Evolutionary conservation across 2,888 invertebrate species (phyloP).

Genomic region (Platypus cylindrus): DNA sequence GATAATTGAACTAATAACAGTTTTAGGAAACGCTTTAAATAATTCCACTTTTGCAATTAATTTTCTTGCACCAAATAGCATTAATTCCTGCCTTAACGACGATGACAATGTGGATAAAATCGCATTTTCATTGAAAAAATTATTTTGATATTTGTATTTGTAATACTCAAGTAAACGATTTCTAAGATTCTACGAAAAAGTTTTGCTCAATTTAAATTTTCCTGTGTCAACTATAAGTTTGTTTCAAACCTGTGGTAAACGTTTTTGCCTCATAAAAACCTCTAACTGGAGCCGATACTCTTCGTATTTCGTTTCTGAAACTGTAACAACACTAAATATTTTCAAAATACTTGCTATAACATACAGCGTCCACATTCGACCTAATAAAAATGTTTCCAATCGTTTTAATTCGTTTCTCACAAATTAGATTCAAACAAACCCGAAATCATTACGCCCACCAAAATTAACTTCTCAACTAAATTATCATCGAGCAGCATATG

Average conservation of each 20-base stretch:
- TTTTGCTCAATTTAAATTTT: background rate
- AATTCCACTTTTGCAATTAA: constrained; percentile 37
- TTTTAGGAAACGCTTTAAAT: constrained; percentile 33
- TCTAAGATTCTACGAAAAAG: constrained; percentile 26
- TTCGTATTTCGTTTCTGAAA: constrained; percentile 33
- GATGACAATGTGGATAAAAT: constrained; percentile 27
- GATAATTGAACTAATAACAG: constrained; percentile 32
- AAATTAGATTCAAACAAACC: constrained; percentile 4
- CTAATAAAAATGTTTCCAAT: constrained; percentile 10
- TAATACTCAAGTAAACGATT: constrained; percentile 39
- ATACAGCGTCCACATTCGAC: constrained; percentile 23
- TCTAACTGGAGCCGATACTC: constrained; percentile 38
- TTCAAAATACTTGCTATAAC: constrained; percentile 22
- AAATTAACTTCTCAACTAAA: constrained; percentile 7
- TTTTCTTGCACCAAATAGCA: constrained; percentile 34
- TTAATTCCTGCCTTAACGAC: constrained; percentile 34
- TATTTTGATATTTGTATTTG: constrained; percentile 39
- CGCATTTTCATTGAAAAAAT: constrained; percentile 39
- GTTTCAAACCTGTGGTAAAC: constrained; percentile 31
- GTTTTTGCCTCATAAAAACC: constrained; percentile 41
- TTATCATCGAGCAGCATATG: constrained; percentile 1
- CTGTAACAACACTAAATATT: constrained; percentile 23
- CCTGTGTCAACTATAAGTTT: background rate
- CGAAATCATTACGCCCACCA: constrained; percentile 8
- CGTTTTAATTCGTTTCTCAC: background rate